A percentile compares a stretch with the other conserved stretches of the same genome.
Conservation (phyloP, 2,113 vertebrate genomes). For the Hypomesus transpacificus region DNA sequence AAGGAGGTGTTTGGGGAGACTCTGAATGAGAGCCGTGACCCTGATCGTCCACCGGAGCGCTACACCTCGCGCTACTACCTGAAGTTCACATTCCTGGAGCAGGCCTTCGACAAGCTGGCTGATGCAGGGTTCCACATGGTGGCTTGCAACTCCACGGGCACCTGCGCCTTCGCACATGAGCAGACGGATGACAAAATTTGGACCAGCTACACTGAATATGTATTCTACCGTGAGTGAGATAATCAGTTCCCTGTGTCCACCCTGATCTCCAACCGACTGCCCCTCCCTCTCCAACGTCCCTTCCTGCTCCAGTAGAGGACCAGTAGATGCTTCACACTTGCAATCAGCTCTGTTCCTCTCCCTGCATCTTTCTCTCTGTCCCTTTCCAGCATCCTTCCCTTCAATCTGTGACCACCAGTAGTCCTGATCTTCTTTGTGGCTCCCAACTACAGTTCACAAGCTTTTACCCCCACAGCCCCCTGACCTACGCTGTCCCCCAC, state of each 20-base stretch:
- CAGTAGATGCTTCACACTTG: slow-evolving; percentile 55
- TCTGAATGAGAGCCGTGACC: slow-evolving; percentile 91
- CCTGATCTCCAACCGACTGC: slow-evolving; percentile 41
- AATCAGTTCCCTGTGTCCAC: slow-evolving; percentile 24
- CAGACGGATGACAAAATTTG: slow-evolving; percentile 96
- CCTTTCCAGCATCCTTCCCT: slow-evolving; percentile 39
- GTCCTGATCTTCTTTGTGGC: slow-evolving; percentile 24
- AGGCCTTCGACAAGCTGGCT: slow-evolving; percentile 91
- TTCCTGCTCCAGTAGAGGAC: slow-evolving; percentile 59
- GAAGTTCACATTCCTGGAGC: slow-evolving; percentile 94
- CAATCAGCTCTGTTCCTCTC: slow-evolving; percentile 34
- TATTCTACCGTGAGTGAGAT: slow-evolving; percentile 96
- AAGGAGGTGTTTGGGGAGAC: slow-evolving; percentile 96
- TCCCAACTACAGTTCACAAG: slow-evolving; percentile 27
- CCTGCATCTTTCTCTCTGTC: slow-evolving; percentile 39
- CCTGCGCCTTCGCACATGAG: slow-evolving; percentile 88
- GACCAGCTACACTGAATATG: slow-evolving; percentile 98
- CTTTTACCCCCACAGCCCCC: not conserved
- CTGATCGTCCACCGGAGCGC: slow-evolving; percentile 84
- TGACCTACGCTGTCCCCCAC: too few species aligned
- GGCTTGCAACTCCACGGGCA: slow-evolving; percentile 90
- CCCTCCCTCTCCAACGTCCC: slow-evolving; percentile 45
- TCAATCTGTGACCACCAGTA: slow-evolving; percentile 38
- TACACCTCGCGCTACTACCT: slow-evolving; percentile 94
- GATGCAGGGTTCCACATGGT: slow-evolving; percentile 93